phyloP scores from a whole-genome alignment of 2,888 invertebrate species.

The Drosophila cognata region DNA sequence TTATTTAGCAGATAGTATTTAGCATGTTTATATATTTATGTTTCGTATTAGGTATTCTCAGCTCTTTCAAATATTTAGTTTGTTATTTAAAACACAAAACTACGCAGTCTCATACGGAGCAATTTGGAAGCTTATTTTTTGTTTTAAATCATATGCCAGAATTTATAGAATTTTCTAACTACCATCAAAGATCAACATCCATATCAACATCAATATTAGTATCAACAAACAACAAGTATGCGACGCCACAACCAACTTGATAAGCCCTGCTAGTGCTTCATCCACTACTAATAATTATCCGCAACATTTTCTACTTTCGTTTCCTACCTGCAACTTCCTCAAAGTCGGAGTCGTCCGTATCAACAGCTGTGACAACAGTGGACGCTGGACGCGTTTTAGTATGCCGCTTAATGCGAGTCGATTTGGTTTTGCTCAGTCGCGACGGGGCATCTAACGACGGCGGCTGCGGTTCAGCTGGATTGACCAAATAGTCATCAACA shows the following conservation, averaged over 20 bases:
- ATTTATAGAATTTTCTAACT: conserved; percentile 53
- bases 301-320: conserved; percentile 75
- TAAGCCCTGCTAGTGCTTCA: conserved; percentile 26
- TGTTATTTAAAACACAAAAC: conserved; percentile 60
- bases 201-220: conserved; percentile 25
- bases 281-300: conserved; percentile 10
- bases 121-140: conserved; percentile 69
- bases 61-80: conserved; percentile 23
- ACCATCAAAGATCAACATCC: conserved; percentile 38
- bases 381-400: conserved; percentile 81
- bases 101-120: conserved; percentile 79
- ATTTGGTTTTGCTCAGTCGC: conserved; percentile 79
- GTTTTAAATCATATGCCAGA: conserved; percentile 63
- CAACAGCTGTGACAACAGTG: conserved; percentile 83
- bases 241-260: conserved; percentile 69
- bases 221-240: conserved; percentile 41
- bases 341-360: conserved; percentile 88
- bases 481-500: conserved; percentile 81
- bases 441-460: conserved; percentile 65
- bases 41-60: conserved; percentile 3
- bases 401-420: conserved; percentile 80
- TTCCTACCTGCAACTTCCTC: conserved; percentile 90
- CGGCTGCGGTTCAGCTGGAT: conserved; percentile 85
- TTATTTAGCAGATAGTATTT: conserved; percentile 45
- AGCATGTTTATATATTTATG: conserved; percentile 27